Conservation (phyloP, 2,888 invertebrate genomes). For the Hermaeophaga mercurialis region DNA sequence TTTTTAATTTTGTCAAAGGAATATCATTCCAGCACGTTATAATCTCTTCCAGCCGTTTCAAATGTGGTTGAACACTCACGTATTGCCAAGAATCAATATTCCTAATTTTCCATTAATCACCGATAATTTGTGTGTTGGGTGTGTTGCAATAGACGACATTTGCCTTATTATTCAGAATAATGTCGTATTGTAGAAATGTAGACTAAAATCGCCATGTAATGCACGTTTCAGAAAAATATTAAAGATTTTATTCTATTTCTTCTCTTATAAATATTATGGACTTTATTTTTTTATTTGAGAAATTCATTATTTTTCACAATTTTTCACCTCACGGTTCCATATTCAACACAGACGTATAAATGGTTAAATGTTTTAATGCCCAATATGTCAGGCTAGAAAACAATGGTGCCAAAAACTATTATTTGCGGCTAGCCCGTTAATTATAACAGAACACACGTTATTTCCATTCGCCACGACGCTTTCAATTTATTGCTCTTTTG, state of each 20-base stretch:
- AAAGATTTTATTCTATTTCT: too few relatives aligned
- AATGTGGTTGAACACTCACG: constrained; percentile 5
- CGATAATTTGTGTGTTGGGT: too few relatives aligned
- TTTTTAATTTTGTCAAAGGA: constrained; percentile 3
- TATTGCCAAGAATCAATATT: constrained; percentile 3
- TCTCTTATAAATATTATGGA: too few relatives aligned
- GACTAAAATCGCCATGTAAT: too few relatives aligned
- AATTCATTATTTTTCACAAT: not conserved
- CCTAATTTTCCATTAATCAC: too few relatives aligned
- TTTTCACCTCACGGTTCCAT: not conserved
- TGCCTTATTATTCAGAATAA: too few relatives aligned
- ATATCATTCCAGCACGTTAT: not conserved
- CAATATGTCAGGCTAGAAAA: constrained; percentile 13
- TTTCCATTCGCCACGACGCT: constrained; percentile 6
- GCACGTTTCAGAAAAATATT: too few relatives aligned
- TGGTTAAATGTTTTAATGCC: constrained; percentile 8
- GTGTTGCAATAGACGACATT: too few relatives aligned
- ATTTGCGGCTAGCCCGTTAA: constrained; percentile 26
- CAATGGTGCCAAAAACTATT: constrained; percentile 21
- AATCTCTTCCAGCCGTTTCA: not conserved
- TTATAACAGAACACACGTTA: constrained; percentile 20
- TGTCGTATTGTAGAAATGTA: too few relatives aligned
- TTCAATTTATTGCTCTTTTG: constrained; percentile 20
- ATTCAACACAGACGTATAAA: constrained; percentile 2
- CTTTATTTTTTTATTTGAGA: not conserved